A percentile compares a stretch with the other conserved stretches of the same genome.
phyloP scores from a whole-genome alignment of 2,113 vertebrate genomes.

The Sorex araneus region DNA sequence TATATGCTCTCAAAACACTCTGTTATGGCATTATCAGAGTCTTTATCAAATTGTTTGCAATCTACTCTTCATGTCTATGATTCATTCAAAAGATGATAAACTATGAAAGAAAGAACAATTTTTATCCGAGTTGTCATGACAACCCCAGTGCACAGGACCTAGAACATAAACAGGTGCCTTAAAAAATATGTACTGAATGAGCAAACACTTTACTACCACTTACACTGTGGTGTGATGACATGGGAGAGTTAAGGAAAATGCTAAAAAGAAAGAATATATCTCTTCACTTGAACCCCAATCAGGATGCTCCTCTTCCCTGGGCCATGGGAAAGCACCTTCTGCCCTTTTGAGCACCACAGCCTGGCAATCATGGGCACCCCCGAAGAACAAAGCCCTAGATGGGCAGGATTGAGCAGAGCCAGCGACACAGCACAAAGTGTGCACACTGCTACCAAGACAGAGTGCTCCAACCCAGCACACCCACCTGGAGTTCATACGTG shows the following conservation, averaged over 20 bases:
- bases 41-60: constrained; percentile 52
- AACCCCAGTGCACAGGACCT: constrained; percentile 48
- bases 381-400: background rate
- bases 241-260: constrained; percentile 42
- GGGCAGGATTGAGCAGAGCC: background rate
- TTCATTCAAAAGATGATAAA: constrained; percentile 56
- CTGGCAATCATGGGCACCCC: constrained; percentile 34
- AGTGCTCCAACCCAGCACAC: fast-evolving
- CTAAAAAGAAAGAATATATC: no score
- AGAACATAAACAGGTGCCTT: constrained; percentile 69
- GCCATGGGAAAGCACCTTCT: constrained; percentile 6
- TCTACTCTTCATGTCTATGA: constrained; percentile 40
- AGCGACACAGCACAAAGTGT: background rate
- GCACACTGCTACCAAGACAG: background rate
- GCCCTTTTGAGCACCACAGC: background rate
- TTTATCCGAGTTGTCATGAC: constrained; percentile 61
- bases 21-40: background rate
- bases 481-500: fast-evolving
- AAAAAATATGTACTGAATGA: constrained; percentile 62
- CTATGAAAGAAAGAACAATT: constrained; percentile 44
- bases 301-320: constrained; percentile 33
- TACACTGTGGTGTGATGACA: constrained; percentile 23
- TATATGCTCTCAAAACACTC: background rate
- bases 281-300: background rate
- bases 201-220: constrained; percentile 14